Base-by-base conservation (phyloP, 2,113 vertebrate genomes). In the Eulemur macaco region DNA sequence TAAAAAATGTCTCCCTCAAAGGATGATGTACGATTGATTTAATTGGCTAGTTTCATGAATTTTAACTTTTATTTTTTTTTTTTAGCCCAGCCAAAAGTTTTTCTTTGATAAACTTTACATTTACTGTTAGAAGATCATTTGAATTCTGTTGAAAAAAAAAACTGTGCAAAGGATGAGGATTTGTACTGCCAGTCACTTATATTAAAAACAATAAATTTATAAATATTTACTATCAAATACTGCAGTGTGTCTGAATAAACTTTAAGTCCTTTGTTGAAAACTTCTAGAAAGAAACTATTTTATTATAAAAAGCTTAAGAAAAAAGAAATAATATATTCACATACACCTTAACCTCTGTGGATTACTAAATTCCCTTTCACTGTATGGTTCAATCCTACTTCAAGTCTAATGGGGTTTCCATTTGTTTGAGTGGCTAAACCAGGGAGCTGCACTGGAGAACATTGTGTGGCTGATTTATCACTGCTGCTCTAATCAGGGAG, bases 401-500 rank as follows among this genome's bases (percentile, higher is more conserved):
- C 77, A 81, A 86, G 50, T 91, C 95, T 98, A 80, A 86, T 85
- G 96, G 86, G 7, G 47, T 97, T 97, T 97, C 97, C 96, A 84
- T 97, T 97, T 92, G 93, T 97, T 96, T 92, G 96, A 96, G 95
- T 92, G 37, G 37, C 71, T 97, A 96, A 97, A 92, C 60, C 94
- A 80, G 94, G 83, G 60, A 54, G 58, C 82, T 95, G 78, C 91
- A 81, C 94, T 68, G 69, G 90, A 97, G 96, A 96, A 96, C 84
- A 87, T 1, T 31, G 37, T 69, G 13, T 56, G 60, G 39, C 86
- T 97, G 96, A 98, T 98, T 98, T 98, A 98, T 98, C 97, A 90
- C 86, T 84, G 45, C 56, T 77, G 56, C 83, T 95, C 97, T 98
- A 98, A 98, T 98, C 97, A 97, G 84, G 88, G 92, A 95, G 54